Evolutionary conservation across 2,113 vertebrate genomes (phyloP), one percentile per base, ranked within the genome.

Genomic region (Danio rerio): DNA sequence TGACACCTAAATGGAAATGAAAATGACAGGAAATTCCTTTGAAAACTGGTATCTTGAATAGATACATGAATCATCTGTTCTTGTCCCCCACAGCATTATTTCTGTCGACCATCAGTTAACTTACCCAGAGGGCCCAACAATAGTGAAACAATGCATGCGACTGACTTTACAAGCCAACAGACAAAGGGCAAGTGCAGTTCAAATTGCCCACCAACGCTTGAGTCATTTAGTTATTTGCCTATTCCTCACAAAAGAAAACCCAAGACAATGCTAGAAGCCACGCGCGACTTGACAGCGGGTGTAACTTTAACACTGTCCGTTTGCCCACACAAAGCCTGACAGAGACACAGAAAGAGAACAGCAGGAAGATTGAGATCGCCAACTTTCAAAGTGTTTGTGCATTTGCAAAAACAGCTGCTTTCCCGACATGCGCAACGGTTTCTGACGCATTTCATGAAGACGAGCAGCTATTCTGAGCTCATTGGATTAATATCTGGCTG

Each of bases 101-200:
- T 31, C 58, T 66, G 16, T 69, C 18, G 71, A 53, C 42, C 52
- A 12, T n/a, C 75, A 9, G 59, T 20, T 65, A 63, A 61, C 13
- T 31, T 56, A 66, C 43, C 53, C 62, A 20, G 53, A 82, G 59
- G 71, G 42, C 61, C 6, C 21, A 16, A 31, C 81, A 79, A 78
- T 47, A 70, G 81, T 21, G 63, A 72, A 77, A 52, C 53, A 84
- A 66, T 52, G 77, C 68, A 70, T 61, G 18, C 49, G 59, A 12
- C 18, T 71, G 65, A 50, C 4, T 42, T 61, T 42, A 56, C 71
- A 4, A 18, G 45, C 1, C 82, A 81, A 82, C 52, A 68, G 31
- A 83, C 66, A 20, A 72, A 43, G 21, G 73, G 81, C 89, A 89
- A 31, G 21, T 10, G 18, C 18, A 42, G 55, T 78, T 85, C 52